A percentile compares a stretch with the other conserved stretches of the same genome.
Evolutionary conservation across 2,888 invertebrate genomes (phyloP).

Genomic region (Synanthedon andrenaeformis): DNA sequence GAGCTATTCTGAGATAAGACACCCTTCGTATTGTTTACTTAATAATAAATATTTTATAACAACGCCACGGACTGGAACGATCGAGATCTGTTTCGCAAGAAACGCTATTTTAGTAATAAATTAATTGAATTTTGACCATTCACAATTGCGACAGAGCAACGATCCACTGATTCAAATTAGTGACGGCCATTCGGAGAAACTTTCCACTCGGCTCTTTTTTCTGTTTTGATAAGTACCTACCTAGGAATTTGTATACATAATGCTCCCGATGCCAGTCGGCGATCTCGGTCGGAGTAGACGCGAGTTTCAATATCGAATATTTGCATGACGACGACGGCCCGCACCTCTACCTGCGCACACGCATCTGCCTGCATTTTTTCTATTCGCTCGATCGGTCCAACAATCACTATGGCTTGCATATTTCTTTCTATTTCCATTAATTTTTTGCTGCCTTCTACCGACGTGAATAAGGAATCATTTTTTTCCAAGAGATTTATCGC

Average conservation of each 20-base stretch:
- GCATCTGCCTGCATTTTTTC: constrained; percentile 33
- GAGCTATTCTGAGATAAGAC: too few species aligned
- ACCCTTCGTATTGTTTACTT: too few species aligned
- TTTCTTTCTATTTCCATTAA: constrained; percentile 37
- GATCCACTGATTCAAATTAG: constrained; percentile 7
- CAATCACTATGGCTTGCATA: constrained; percentile 35
- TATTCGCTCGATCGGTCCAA: constrained; percentile 20
- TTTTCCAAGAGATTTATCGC: constrained; percentile 34
- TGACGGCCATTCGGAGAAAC: constrained; percentile 8
- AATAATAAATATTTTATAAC: not conserved
- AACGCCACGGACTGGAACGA: not conserved
- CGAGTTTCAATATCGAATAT: constrained; percentile 7
- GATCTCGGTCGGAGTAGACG: too few species aligned
- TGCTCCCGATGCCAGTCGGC: too few species aligned
- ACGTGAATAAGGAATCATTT: constrained; percentile 32
- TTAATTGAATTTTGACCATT: constrained; percentile 7
- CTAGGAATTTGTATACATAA: too few species aligned
- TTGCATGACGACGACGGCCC: constrained; percentile 25
- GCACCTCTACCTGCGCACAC: constrained; percentile 35
- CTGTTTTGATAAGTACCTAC: not conserved
- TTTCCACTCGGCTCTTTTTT: constrained; percentile 2
- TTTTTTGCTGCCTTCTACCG: constrained; percentile 21
- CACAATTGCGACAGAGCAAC: constrained; percentile 6
- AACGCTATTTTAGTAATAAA: constrained; percentile 7
- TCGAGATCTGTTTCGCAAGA: constrained; percentile 4